phyloP scores from a whole-genome alignment of 1,140 invertebrate genomes.

The Scaptomyza hsui region DNA sequence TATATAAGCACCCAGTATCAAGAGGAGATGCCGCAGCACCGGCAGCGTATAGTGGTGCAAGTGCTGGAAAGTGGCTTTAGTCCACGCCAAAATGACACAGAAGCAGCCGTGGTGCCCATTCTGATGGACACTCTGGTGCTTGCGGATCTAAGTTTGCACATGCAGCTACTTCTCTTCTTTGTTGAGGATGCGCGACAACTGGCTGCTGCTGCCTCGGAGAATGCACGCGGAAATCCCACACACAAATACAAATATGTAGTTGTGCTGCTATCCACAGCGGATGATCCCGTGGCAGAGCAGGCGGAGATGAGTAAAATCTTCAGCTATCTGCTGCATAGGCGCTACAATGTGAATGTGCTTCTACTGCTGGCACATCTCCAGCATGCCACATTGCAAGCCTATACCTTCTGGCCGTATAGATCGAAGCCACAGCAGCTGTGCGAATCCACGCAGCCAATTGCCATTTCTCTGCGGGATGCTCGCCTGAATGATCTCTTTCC shows the following conservation, averaged over 20 bases:
- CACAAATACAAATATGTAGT: slow-evolving; percentile 29
- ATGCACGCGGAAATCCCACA: background rate
- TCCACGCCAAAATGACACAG: no score
- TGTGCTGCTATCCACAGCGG: slow-evolving; percentile 11
- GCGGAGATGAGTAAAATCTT: slow-evolving; percentile 48
- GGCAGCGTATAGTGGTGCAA: slow-evolving; percentile 1
- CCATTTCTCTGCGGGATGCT: background rate
- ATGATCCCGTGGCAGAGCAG: background rate
- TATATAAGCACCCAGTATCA: slow-evolving; percentile 41
- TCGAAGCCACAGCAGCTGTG: background rate
- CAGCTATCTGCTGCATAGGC: slow-evolving; percentile 40
- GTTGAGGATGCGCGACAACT: slow-evolving; percentile 31
- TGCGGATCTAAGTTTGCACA: background rate
- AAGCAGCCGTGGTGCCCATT: slow-evolving; percentile 13
- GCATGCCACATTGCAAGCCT: background rate
- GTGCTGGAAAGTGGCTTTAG: slow-evolving; percentile 12
- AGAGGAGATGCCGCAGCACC: slow-evolving; percentile 13
- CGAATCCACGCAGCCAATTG: slow-evolving; percentile 16
- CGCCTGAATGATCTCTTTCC: slow-evolving; percentile 37
- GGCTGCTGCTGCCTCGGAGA: background rate
- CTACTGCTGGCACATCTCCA: slow-evolving; percentile 25
- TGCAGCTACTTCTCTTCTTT: slow-evolving; percentile 42
- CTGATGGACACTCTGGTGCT: slow-evolving; percentile 24
- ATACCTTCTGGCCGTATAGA: slow-evolving; percentile 45
- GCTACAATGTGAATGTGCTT: slow-evolving; percentile 51